Percentiles rank a stretch among this genome's conserved stretches.
Evolutionary conservation across 2,797 vertebrate genomes (phyloP).

Genomic region (Rhodeus uyekii): DNA sequence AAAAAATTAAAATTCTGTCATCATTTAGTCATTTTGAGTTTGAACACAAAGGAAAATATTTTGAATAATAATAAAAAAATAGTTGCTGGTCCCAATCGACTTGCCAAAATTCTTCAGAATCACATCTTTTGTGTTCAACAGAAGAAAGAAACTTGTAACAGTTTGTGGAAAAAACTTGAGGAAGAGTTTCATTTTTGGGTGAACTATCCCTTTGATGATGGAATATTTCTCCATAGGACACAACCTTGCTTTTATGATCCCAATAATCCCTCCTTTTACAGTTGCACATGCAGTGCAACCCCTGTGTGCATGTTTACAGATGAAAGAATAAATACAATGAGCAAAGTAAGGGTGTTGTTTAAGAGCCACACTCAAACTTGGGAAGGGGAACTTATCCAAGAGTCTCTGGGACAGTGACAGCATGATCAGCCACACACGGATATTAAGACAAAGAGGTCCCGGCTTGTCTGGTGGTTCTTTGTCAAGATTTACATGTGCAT

Average conservation of each 20-base stretch:
- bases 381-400: constrained; percentile 51
- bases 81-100: background rate
- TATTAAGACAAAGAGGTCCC: constrained; percentile 63
- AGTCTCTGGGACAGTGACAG: constrained; percentile 61
- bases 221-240: constrained; percentile 29
- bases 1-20: background rate
- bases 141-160: background rate
- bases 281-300: background rate
- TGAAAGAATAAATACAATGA: background rate
- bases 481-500: constrained; percentile 16
- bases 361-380: constrained; percentile 47
- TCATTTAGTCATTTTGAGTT: background rate
- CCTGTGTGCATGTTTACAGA: background rate
- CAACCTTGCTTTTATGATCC: background rate
- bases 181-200: background rate
- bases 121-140: background rate
- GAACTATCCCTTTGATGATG: constrained; percentile 16
- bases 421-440: constrained; percentile 64
- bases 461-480: background rate
- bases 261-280: background rate
- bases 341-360: background rate
- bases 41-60: background rate
- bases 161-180: background rate
- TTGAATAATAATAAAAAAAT: background rate
- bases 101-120: background rate